These are phyloP conservation scores for Sebastes paucispinis DNA, from an alignment of 2,797 vertebrate species.

Conservation along the genomic window DNA sequence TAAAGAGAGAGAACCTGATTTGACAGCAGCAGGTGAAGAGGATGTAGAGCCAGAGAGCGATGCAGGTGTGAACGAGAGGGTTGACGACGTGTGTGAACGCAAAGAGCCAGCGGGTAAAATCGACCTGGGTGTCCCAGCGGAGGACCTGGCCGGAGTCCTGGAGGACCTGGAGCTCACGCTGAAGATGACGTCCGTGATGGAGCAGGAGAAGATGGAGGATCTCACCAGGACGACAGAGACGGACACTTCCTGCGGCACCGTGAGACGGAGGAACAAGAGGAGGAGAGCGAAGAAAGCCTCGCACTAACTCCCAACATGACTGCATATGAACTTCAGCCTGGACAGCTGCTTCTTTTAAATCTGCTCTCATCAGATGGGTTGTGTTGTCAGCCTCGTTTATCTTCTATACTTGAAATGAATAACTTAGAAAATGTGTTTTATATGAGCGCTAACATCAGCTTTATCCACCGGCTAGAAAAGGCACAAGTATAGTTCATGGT, in stretches of 20 bases:
- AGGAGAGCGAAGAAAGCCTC: slow-evolving; percentile 54
- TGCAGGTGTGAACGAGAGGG: not conserved
- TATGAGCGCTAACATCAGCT: not conserved
- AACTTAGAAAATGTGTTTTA: not conserved
- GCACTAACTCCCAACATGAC: slow-evolving; percentile 26
- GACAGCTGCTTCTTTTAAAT: not conserved
- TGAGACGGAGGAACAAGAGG: slow-evolving; percentile 70
- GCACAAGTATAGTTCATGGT: not conserved
- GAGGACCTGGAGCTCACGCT: slow-evolving; percentile 68
- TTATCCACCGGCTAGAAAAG: not conserved
- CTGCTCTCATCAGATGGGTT: not conserved
- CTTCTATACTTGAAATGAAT: slow-evolving; percentile 15
- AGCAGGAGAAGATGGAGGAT: slow-evolving; percentile 54
- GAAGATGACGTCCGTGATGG: slow-evolving; percentile 42
- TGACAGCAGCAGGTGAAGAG: slow-evolving; percentile 6
- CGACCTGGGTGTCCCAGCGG: slow-evolving; percentile 49
- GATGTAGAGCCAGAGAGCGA: slow-evolving; percentile 10
- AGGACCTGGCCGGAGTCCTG: slow-evolving; percentile 74
- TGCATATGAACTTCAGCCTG: not conserved
- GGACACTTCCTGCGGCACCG: not conserved
- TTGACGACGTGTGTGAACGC: slow-evolving; percentile 60
- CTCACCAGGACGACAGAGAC: slow-evolving; percentile 9
- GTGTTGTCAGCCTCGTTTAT: not conserved
- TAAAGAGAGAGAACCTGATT: not conserved
- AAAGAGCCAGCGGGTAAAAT: slow-evolving; percentile 51